Evolutionary conservation across 2,888 invertebrate genomes (phyloP), one percentile per base, ranked within the genome.

Genomic region (Euplagia quadripunctaria): DNA sequence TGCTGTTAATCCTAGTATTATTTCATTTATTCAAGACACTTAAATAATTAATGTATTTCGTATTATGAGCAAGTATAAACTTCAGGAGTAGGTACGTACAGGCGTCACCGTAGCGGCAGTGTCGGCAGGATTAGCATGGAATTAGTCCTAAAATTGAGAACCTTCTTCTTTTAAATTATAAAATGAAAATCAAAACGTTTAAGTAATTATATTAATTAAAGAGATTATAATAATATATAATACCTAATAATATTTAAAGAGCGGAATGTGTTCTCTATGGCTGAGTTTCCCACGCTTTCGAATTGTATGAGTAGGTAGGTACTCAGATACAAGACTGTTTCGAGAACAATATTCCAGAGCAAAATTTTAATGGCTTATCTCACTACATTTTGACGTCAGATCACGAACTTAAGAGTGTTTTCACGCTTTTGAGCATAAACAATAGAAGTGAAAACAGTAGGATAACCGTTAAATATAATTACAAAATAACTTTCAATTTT

Each of bases 401-500:
- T 43, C 64, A 80, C 67, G 75, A 81, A 80, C 80, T 83, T 86
- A 84, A 84, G 83, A 86, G 83, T 80, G 85, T 91, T 84, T 94
- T 92, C 90, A 94, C 94, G 95, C 89, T 90, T 71, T 75, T 92
- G 92, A 89, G 79, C 94, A 91, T 84, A 73, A 89, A 95, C 95
- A 95, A 95, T 94, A 86, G 94, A 89, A 92, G 95, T 91, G 94
- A 95, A 95, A 94, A 94, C 91, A 86, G 89, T 88, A 85, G 85
- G 87, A 90, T 88, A 88, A 87, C 79, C 84, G 82, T 87, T 86
- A 87, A 89, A 91, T 88, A 91, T 86, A 86, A 90, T 91, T 89
- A 85, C 87, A 85, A 81, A 82, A 80, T 86, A 87, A 90, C 92
- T 93, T 92, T 93, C 92, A 86, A 86, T 91, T 90, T 88, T 89